Percentiles rank a stretch among this genome's conserved stretches.
Evolutionary conservation across 2,113 vertebrate species (phyloP).

Genomic region (Calypte anna): DNA sequence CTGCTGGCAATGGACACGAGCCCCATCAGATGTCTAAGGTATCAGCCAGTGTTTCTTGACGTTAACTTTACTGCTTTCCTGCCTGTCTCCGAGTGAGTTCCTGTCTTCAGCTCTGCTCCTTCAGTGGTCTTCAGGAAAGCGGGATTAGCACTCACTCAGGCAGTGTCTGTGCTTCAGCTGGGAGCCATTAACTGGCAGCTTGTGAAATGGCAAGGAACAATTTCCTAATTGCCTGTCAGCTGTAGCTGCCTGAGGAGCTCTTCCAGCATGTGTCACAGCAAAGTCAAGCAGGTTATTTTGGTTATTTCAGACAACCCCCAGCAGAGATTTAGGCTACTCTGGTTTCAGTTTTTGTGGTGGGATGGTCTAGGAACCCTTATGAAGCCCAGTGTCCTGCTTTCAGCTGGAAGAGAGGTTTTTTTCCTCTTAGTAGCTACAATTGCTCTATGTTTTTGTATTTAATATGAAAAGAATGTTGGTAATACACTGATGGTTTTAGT

Average conservation of each 20-base stretch:
- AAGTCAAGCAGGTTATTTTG: conserved; percentile 41
- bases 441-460: too few relatives aligned
- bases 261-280: conserved; percentile 22
- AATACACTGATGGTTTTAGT: too few relatives aligned
- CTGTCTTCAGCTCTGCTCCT: neutral
- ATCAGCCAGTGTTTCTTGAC: neutral
- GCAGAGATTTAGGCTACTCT: neutral
- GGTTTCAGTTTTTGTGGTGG: neutral
- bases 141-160: neutral
- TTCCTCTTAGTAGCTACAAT: too few relatives aligned
- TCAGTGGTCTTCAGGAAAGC: neutral
- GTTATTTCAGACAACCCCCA: conserved; percentile 26
- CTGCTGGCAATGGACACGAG: neutral
- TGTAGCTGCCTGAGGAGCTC: conserved; percentile 32
- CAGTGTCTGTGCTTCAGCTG: conserved; percentile 40
- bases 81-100: neutral
- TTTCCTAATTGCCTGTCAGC: conserved; percentile 66
- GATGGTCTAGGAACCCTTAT: neutral
- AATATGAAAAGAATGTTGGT: too few relatives aligned
- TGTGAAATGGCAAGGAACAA: conserved; percentile 59
- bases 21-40: neutral
- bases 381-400: neutral
- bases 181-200: conserved; percentile 62
- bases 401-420: too few relatives aligned
- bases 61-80: neutral